Evolutionary conservation across 2,797 vertebrate genomes (phyloP), one percentile per base, ranked within the genome.

Genomic region (Melanotaenia boesemani): DNA sequence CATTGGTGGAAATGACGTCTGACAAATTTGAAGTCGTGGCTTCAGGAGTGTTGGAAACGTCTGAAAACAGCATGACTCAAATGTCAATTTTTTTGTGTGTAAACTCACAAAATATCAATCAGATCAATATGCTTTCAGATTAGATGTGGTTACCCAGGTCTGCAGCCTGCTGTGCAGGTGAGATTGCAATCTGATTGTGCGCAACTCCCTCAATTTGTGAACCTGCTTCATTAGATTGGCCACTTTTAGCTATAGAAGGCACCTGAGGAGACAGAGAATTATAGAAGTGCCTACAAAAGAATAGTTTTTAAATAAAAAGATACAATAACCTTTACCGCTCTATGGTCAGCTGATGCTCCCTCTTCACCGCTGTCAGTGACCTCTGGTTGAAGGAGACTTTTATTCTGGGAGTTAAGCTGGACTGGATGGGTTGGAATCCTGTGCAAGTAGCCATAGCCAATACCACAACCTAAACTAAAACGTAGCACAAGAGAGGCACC

Each of bases 381-480:
- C 0, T 32, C 37, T 18, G 91, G 87, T 0, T 88, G 84, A 59
- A 86, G 46, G 10, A 77, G 66, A 48, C n/a, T 85, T 62, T 79
- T 72, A 44, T 86, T 74, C 20, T 71, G 88, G 4, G 80, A 81
- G 79, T 90, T 86, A 0, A 88, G 74, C 39, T 67, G 70, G 24
- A 72, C 5, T 1, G 92, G 78, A 60, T 88, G 95, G 0, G 90
- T 94, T 15, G 98, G 98, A 87, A 99, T 99, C 85, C 97, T 94
- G 86, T 99, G 98, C 81, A 99, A 88, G 80, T 99, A 99, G 16
- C 97, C 98, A 0, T 97, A 99, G 72, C 98, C 98, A 30, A 99
- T 97, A 6, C 97, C 98, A 89, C 98, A 99, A 3, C 98, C 97
- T 52, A 94, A 77, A 59, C 91, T 92, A 22, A 2, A 44, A 62